A percentile compares a stretch with the other conserved stretches of the same genome.
These are phyloP conservation scores for Prionailurus viverrinus DNA, from an alignment of 2,113 vertebrate genomes.

Conservation along the genomic window DNA sequence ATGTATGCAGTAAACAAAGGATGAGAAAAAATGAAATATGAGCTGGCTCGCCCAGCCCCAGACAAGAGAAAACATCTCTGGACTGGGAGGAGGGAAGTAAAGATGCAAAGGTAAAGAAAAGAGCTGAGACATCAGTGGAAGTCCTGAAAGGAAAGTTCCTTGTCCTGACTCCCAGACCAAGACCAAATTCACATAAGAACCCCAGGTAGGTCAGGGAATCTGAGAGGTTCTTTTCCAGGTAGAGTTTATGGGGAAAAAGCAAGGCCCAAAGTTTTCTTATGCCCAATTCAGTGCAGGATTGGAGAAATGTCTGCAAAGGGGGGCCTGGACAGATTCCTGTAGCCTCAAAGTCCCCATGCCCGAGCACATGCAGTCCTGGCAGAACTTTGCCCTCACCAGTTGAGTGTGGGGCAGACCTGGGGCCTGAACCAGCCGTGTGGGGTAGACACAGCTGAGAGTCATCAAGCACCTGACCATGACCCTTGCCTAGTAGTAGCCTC, in stretches of 20 bases:
- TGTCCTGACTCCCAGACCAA: neutral
- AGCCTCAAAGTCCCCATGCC: accelerated
- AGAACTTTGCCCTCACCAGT: neutral
- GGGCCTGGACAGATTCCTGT: neutral
- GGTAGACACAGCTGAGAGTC: neutral
- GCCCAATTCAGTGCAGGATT: neutral
- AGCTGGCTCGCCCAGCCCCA: neutral
- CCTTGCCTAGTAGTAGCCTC: neutral
- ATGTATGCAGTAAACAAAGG: neutral
- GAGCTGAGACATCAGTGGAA: neutral
- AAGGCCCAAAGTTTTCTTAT: neutral
- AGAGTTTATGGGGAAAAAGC: neutral
- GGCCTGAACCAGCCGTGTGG: neutral
- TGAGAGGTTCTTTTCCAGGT: neutral
- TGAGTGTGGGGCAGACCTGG: accelerated
- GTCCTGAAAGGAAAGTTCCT: neutral
- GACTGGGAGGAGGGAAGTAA: neutral
- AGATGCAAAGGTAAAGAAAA: neutral
- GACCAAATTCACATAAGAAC: neutral
- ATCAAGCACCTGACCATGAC: neutral
- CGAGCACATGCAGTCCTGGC: neutral
- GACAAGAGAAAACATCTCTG: neutral
- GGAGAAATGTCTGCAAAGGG: neutral
- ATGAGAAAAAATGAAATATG: neutral
- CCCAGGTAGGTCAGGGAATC: neutral